A percentile compares a stretch with the other conserved stretches of the same genome.
These are phyloP conservation scores for Paratilapia polleni DNA, from an alignment of 2,113 vertebrate genomes.

Conservation along the genomic window DNA sequence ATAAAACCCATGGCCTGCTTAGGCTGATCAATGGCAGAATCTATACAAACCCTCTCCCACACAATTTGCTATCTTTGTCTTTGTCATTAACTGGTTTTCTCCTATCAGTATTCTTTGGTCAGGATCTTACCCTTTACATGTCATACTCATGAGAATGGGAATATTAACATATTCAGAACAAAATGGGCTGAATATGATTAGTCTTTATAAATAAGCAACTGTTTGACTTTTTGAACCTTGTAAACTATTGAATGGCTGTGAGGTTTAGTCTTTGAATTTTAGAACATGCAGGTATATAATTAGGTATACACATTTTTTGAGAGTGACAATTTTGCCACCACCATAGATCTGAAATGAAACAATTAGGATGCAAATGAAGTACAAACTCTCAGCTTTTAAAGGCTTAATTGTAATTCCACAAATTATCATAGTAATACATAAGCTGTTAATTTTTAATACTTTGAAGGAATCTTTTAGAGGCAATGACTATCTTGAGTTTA, in stretches of 20 bases:
- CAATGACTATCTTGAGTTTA: neutral
- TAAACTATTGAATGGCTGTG: neutral
- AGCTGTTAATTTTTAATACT: neutral
- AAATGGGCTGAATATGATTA: slow-evolving; percentile 24
- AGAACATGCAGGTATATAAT: neutral
- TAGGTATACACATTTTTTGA: neutral
- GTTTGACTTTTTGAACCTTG: slow-evolving; percentile 11
- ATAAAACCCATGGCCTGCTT: slow-evolving; percentile 64
- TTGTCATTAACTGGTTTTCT: slow-evolving; percentile 57
- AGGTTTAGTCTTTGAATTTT: neutral
- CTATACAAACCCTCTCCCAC: slow-evolving; percentile 43
- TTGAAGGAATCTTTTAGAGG: neutral
- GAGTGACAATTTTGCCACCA: neutral
- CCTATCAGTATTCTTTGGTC: slow-evolving; percentile 8
- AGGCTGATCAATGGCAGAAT: slow-evolving; percentile 68
- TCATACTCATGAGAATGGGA: slow-evolving; percentile 23
- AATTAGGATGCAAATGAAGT: neutral
- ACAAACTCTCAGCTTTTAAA: neutral
- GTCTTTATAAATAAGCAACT: slow-evolving; percentile 5
- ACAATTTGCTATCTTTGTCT: slow-evolving; percentile 59
- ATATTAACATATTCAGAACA: slow-evolving; percentile 37
- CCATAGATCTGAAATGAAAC: neutral
- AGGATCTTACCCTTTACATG: slow-evolving; percentile 21
- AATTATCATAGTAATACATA: neutral
- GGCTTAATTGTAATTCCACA: no score